These are phyloP conservation scores for Lissocephala sabroskyi DNA, from an alignment of 2,888 invertebrate genomes.

Conservation along the genomic window DNA sequence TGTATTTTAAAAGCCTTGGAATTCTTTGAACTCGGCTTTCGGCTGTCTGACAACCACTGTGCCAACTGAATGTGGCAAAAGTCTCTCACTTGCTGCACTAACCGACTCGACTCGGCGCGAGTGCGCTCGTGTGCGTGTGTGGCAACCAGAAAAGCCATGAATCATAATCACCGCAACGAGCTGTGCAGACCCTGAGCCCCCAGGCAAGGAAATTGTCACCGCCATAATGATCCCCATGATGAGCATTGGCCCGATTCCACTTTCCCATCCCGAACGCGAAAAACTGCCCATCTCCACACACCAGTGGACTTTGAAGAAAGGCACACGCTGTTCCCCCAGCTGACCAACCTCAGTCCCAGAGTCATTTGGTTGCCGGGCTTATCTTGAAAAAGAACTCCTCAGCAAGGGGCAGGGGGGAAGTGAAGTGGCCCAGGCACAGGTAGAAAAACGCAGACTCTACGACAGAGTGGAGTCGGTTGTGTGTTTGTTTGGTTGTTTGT, in stretches of 20 bases:
- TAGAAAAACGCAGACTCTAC: not conserved
- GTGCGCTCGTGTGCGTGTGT: constrained; percentile 27
- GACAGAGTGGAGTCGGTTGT: constrained; percentile 19
- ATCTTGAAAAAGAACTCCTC: constrained; percentile 27
- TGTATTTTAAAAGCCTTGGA: not conserved
- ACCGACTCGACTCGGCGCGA: too few relatives aligned
- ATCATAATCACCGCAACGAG: constrained; percentile 54
- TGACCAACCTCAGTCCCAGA: constrained; percentile 1
- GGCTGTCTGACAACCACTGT: too few relatives aligned
- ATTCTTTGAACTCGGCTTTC: too few relatives aligned
- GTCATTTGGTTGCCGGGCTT: constrained; percentile 46
- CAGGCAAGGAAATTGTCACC: too few relatives aligned
- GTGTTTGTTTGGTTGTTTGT: constrained; percentile 48
- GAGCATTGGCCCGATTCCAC: not conserved
- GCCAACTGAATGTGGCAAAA: too few relatives aligned
- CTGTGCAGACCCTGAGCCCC: too few relatives aligned
- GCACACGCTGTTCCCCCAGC: constrained; percentile 3
- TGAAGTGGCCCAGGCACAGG: not conserved
- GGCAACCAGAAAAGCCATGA: constrained; percentile 63
- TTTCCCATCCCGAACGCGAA: not conserved
- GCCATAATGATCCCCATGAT: constrained; percentile 25
- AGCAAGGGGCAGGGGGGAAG: constrained; percentile 6
- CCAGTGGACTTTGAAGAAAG: not conserved
- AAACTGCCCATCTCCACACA: not conserved
- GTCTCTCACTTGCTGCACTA: constrained; percentile 9